Conservation (phyloP, 2,888 invertebrate species). For the Doris montereyensis region DNA sequence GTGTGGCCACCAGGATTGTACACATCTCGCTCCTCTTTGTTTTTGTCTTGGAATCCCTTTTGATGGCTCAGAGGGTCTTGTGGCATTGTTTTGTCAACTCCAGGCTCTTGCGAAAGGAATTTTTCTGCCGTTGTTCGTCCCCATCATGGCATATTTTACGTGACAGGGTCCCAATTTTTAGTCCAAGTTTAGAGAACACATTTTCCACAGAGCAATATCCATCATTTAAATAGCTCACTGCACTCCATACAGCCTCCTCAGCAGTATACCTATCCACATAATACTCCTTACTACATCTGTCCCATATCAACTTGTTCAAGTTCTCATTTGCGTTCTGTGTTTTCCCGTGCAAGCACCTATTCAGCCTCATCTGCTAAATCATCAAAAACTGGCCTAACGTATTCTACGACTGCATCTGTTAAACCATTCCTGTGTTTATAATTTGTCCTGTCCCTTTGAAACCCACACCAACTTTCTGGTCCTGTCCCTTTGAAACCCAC, state of each 20-base stretch:
- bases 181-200: background rate
- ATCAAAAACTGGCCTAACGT: background rate
- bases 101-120: background rate
- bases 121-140: background rate
- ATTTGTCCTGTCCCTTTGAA: background rate
- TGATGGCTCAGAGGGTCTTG: conserved; percentile 3
- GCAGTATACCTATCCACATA: background rate
- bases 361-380: background rate
- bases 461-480: too few species aligned
- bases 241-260: conserved; percentile 4
- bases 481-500: too few species aligned
- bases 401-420: background rate
- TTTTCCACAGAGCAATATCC: background rate
- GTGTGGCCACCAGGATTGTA: conserved; percentile 17
- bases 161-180: background rate
- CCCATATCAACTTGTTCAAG: background rate
- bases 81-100: background rate
- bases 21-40: conserved; percentile 7
- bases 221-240: conserved; percentile 14
- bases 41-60: background rate
- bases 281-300: background rate
- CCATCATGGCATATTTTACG: background rate
- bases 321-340: background rate
- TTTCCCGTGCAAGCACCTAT: background rate
- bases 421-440: background rate